Percentiles rank a stretch among this genome's conserved stretches.
phyloP scores from a whole-genome alignment of 1,140 invertebrate species.

The Magallana ariakensis region DNA sequence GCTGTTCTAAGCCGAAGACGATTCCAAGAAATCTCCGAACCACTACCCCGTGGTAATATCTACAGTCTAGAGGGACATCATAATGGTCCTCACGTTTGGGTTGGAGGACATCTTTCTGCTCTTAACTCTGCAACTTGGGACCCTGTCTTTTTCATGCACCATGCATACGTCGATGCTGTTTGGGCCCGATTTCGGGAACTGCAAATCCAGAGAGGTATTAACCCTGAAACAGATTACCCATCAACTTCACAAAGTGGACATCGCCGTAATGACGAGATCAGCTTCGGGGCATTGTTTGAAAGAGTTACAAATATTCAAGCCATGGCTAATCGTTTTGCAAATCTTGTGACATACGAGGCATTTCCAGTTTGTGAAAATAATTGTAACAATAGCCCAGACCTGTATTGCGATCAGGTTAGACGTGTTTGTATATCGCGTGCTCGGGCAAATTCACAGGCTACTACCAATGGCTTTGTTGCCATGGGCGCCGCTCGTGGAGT shows the following conservation, averaged over 20 bases:
- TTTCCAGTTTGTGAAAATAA: constrained; percentile 45
- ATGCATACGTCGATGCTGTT: constrained; percentile 77
- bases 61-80: constrained; percentile 59
- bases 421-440: no score
- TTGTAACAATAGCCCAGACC: background rate
- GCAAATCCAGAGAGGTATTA: background rate
- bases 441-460: no score
- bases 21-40: constrained; percentile 56
- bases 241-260: background rate
- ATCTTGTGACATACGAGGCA: constrained; percentile 55
- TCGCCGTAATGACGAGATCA: background rate
- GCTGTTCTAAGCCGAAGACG: constrained; percentile 45
- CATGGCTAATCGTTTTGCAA: constrained; percentile 50
- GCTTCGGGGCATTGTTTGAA: constrained; percentile 30
- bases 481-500: background rate
- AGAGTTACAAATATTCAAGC: constrained; percentile 53
- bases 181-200: constrained; percentile 76
- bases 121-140: constrained; percentile 57
- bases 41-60: constrained; percentile 5
- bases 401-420: background rate
- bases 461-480: no score
- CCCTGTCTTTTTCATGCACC: constrained; percentile 70
- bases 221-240: constrained; percentile 25
- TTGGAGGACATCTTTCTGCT: constrained; percentile 58
- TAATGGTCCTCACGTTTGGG: constrained; percentile 60